Base-by-base conservation (phyloP, 2,797 vertebrate genomes). In the Malacoctenus gilli region DNA sequence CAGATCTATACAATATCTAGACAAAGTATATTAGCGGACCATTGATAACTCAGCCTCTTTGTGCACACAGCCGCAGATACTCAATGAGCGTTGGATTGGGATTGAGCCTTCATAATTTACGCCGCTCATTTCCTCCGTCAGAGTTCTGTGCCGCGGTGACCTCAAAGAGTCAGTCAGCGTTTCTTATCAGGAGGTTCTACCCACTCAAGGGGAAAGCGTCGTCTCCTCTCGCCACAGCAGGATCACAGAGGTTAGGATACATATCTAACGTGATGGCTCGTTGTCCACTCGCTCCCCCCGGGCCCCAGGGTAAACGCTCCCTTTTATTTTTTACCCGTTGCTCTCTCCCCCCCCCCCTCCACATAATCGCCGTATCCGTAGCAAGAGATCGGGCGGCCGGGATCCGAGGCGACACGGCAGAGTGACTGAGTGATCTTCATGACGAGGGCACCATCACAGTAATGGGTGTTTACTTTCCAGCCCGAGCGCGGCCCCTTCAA, bases 121-220 rank as follows among this genome's bases (percentile, higher is more conserved):
- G 47, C 68, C 65, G 65, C 46, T 67, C 63, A 66, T 65, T 41
- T 65, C 55, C 75, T 57, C 14, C 23, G 72, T 41, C 1, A 15
- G 71, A 57, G 61, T 13, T 8, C 35, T 54, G 47, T 23, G 34
- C 79, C 66, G 60, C 66, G 13, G 51, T 88, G 87, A 86, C 87
- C 89, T 79, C 83, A 86, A 89, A 90, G 87, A 90, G 87, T 88
- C 88, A 82, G 71, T 84, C 83, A 82, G 77, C 19, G 69, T 84
- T 84, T 77, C 75, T 55, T 74, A 76, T 76, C 39, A 58, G 65
- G 72, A 77, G 69, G 58, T 80, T 76, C 69, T 77, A 80, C 48
- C 55, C 82, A 80, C 75, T 85, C 69, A 82, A 83, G 77, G 64
- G 83, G 85, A 87, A 88, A 59, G 66, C 65, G 72, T 75, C 6